Base-by-base conservation (phyloP, 2,888 invertebrate species). In the Eudasyphora cyanicolor region DNA sequence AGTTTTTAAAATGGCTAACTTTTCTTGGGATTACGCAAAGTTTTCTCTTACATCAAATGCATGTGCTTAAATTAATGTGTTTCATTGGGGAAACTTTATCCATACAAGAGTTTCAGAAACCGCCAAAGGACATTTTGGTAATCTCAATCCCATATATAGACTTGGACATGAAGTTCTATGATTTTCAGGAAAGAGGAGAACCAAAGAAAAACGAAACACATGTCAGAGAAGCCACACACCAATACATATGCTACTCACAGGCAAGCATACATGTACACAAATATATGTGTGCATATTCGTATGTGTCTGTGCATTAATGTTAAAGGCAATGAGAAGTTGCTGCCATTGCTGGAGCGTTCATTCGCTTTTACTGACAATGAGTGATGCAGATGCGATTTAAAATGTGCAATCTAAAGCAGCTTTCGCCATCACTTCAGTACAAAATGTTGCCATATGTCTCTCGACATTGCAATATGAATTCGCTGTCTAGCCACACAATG, bases 401-500 rank as follows among this genome's bases (percentile, higher is more conserved):
- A 83, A 83, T 77, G 83, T 83, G 83, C 80, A 77, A 77, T 70
- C 83, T 75, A 75, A 80, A 80, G 77, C 80, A 77, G 80, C 83
- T 80, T 75, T 83, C 79, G 77, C 51, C 80, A 83, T 80, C 64
- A 83, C 75, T 57, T 80, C 64, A 80, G 64, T 54, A 73, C 54
- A 24, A 73, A 54, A 76, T 76, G 67, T 80, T 78, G 74, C 80
- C 74, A 83, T 78, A 75, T 75, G 80, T 80, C 80, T 71, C 83
- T 57, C 77, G 77, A 75, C 70, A 80, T 70, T 80, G 80, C 75
- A 77, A 77, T 77, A 83, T 67, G 51, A 77, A 79, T 76, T 76
- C 76, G 75, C 83, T 80, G 83, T 83, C 83, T 83, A 83, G 83
- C 80, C 83, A 35, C 80, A 80, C n/a, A n/a, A n/a, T n/a, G n/a